Percentiles rank a stretch among this genome's conserved stretches.
Conservation (phyloP, 2,888 invertebrate species). For the Parascotia fuliginaria region DNA sequence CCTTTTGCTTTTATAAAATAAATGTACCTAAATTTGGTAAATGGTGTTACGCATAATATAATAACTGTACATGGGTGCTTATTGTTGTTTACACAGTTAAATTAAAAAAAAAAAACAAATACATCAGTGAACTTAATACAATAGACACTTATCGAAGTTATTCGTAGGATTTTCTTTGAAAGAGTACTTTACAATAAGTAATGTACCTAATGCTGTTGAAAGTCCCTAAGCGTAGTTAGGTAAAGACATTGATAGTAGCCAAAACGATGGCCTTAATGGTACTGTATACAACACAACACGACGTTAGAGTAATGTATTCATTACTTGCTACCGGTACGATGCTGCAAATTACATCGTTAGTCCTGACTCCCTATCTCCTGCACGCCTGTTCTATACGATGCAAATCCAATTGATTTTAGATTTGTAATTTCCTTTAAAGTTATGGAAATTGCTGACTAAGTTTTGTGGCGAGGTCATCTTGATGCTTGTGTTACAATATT, state of each 20-base stretch:
- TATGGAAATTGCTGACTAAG: not conserved
- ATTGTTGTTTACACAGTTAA: no score
- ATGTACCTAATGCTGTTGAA: not conserved
- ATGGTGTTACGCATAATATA: no score
- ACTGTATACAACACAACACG: conserved; percentile 3
- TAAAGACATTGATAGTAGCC: not conserved
- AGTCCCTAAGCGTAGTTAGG: not conserved
- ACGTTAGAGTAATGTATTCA: conserved; percentile 41
- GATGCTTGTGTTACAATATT: not conserved
- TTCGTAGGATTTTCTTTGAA: no score
- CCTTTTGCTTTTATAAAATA: no score
- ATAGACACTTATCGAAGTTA: no score
- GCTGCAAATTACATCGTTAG: conserved; percentile 35
- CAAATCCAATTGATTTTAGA: conserved; percentile 6
- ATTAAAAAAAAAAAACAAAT: no score
- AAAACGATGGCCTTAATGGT: not conserved
- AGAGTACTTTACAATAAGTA: no score
- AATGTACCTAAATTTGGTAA: no score
- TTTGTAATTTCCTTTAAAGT: conserved; percentile 3
- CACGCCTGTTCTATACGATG: conserved; percentile 11
- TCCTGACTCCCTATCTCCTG: conserved; percentile 11
- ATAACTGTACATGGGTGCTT: no score
- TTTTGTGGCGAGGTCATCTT: not conserved
- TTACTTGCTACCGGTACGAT: conserved; percentile 27
- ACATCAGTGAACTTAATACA: no score